Conservation (phyloP, 2,888 invertebrate species). For the Andrena trimmerana region DNA sequence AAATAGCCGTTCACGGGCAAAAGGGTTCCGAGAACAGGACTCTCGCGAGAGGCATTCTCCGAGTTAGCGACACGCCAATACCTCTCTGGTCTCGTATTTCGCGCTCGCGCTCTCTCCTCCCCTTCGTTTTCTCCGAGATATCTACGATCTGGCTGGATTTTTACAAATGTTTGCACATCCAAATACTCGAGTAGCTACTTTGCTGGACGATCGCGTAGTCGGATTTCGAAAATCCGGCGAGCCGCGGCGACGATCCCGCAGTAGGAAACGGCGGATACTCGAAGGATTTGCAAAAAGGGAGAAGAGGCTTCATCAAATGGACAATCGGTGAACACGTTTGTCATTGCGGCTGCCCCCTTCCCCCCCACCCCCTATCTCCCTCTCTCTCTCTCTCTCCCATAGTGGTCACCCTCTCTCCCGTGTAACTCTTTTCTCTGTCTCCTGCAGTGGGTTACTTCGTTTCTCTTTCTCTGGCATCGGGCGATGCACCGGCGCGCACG, state of each 20-base stretch:
- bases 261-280: neutral
- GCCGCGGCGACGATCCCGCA: neutral
- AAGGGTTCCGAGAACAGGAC: constrained; percentile 86
- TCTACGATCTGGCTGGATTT: neutral
- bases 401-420: constrained; percentile 22
- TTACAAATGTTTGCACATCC: neutral
- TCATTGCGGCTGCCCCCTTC: constrained; percentile 34
- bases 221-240: neutral
- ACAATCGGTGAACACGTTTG: constrained; percentile 36
- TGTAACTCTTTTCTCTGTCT: constrained; percentile 46
- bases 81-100: constrained; percentile 81
- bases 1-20: constrained; percentile 86
- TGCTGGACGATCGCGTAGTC: neutral
- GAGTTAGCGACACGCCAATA: constrained; percentile 81
- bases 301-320: constrained; percentile 32
- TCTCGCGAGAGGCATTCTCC: constrained; percentile 81
- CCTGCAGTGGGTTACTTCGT: constrained; percentile 44
- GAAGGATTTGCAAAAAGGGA: neutral
- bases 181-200: neutral
- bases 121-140: constrained; percentile 22
- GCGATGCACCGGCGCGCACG: constrained; percentile 74
- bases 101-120: constrained; percentile 63
- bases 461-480: constrained; percentile 64
- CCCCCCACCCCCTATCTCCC: constrained; percentile 17
- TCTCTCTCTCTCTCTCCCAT: constrained; percentile 28